These are phyloP conservation scores for Bolinopsis microptera DNA, from an alignment of 37 sponge, comb jelly and placozoan genomes.

Conservation along the genomic window DNA sequence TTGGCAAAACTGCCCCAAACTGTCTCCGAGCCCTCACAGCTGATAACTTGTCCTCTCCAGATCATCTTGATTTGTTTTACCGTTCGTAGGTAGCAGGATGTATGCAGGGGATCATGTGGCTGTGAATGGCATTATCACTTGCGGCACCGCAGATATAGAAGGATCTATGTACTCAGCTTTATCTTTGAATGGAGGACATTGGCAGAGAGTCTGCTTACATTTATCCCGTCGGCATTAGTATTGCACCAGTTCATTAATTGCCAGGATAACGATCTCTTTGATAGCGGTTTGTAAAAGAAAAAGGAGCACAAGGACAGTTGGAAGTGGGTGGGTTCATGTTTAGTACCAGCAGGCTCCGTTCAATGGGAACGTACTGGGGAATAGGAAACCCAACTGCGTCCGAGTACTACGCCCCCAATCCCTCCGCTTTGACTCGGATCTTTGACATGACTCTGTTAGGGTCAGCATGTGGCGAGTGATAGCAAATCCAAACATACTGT, in stretches of 20 bases:
- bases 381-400: background rate
- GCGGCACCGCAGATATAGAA: background rate
- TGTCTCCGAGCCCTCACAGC: background rate
- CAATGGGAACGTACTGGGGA: background rate
- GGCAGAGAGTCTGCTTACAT: background rate
- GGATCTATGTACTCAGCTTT: background rate
- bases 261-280: background rate
- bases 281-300: background rate
- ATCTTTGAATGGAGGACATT: background rate
- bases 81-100: background rate
- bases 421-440: background rate
- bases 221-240: background rate
- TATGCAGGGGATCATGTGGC: background rate
- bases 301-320: background rate
- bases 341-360: constrained; percentile 1
- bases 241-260: background rate
- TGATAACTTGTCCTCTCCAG: background rate
- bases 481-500: no score
- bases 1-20: background rate
- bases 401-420: constrained; percentile 6
- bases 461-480: background rate
- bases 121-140: background rate
- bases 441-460: background rate
- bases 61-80: background rate
- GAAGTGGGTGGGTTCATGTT: background rate